Base-by-base conservation (phyloP, 2,888 invertebrate species). In the Dasysyrphus tricinctus region DNA sequence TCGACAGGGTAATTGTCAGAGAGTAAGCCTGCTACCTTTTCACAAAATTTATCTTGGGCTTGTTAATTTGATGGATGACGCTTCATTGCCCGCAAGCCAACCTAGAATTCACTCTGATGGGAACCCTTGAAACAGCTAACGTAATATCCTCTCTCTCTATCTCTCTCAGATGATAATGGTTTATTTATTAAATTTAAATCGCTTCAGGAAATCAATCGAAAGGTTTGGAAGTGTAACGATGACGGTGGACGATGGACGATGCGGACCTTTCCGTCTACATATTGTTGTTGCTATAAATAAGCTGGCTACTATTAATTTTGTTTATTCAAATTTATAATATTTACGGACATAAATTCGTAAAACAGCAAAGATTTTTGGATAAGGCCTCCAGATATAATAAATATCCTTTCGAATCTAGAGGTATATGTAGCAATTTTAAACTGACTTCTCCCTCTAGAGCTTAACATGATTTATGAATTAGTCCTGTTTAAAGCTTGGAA, bases 141-240 rank as follows among this genome's bases (percentile, higher is more conserved):
- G 16, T 39, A 74, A 69, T 74, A 56, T 78, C 56, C 32, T 24
- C 3, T 24, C 24, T 24, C 24, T 24, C 24, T 24, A 1, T 24
- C 24, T 24, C 19, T 63, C 61, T 39, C 54, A 69, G 54, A 65
- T 63, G 54, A 65, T 63, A 65, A 69, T 78, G 44, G 79, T 39
- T 76, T 63, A 74, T 82, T 80, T 86, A 86, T 82, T 86, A 78
- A 86, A 78, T 86, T 86, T 86, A 82, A 82, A 86, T 82, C 78
- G 82, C 78, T 79, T 79, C 32, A 79, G 86, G 82, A 82, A 78
- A 82, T 86, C 86, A 82, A 86, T 86, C 78, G 82, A 70, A 81
- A 72, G 69, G 57, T 77, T n/a, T 37, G 37, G 2, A 67, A 24
- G 39, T 24, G 29, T 14, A 29, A 67, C 34, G 51, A 47, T 32